Evolutionary conservation across 92 coral and sea anemone genomes (phyloP).

Genomic region (Pocillopora meandrina): DNA sequence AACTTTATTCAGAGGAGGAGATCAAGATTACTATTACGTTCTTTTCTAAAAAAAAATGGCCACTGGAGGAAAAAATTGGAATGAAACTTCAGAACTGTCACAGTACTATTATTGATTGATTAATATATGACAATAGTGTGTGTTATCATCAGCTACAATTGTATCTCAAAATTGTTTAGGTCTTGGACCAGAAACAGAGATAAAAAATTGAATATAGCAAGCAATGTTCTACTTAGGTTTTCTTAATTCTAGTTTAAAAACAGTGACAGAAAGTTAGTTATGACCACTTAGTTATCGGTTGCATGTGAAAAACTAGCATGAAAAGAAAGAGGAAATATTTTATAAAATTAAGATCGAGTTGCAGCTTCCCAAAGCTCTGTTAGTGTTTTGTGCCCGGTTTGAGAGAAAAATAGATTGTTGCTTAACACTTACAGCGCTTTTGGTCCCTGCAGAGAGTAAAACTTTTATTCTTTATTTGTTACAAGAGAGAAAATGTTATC

Average conservation of each 20-base stretch:
- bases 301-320: constrained; percentile 10
- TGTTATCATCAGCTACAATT: constrained; percentile 4
- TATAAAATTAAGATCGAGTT: background rate
- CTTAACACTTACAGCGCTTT: no score
- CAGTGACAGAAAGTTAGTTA: background rate
- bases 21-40: constrained; percentile 12
- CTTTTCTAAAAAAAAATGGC: constrained; percentile 7
- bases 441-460: no score
- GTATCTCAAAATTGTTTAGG: background rate
- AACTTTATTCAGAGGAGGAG: constrained; percentile 3
- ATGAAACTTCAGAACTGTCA: constrained; percentile 1
- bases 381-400: no score
- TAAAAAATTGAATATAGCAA: background rate
- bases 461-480: constrained; percentile 21
- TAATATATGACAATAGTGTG: constrained; percentile 32
- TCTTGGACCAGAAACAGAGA: constrained; percentile 5
- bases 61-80: constrained; percentile 7
- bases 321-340: constrained; percentile 3
- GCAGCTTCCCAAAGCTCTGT: no score
- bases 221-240: constrained; percentile 20
- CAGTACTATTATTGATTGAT: constrained; percentile 16
- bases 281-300: background rate
- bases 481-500: background rate
- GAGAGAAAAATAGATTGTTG: no score
- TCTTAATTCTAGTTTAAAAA: background rate